These are phyloP conservation scores for Agrotis clavis DNA, from an alignment of 2,888 invertebrate species.

Conservation along the genomic window DNA sequence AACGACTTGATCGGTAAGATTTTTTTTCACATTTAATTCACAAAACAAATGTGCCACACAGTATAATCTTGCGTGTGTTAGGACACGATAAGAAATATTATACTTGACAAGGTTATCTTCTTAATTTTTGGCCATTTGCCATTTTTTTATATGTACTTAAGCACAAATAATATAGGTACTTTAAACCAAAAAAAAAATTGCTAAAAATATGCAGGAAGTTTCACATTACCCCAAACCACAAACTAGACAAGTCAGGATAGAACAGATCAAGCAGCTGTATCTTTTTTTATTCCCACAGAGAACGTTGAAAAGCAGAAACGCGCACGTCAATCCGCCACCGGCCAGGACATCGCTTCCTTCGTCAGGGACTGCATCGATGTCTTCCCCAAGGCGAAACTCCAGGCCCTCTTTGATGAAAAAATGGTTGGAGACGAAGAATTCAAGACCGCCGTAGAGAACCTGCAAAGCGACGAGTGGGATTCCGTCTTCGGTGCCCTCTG, in stretches of 20 bases:
- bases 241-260: no score
- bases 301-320: conserved; percentile 28
- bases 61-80: no score
- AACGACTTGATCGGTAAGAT: conserved; percentile 79
- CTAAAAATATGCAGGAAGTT: no score
- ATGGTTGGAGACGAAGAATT: conserved; percentile 79
- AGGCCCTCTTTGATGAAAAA: conserved; percentile 80
- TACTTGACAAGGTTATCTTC: no score
- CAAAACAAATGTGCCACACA: no score
- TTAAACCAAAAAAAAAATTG: no score
- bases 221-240: no score
- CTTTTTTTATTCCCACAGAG: conserved; percentile 52
- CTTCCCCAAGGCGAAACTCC: conserved; percentile 79
- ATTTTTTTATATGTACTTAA: no score
- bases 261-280: background rate
- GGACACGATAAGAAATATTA: no score
- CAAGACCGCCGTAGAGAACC: conserved; percentile 77
- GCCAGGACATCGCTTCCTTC: conserved; percentile 74
- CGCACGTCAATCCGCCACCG: conserved; percentile 70
- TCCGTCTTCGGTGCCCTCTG: conserved; percentile 74
- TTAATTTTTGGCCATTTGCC: no score
- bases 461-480: conserved; percentile 79
- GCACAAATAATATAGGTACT: no score
- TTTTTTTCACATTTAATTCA: background rate
- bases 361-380: conserved; percentile 72